Conservation (phyloP, 2,888 invertebrate genomes). For the Lissocephala sabroskyi region DNA sequence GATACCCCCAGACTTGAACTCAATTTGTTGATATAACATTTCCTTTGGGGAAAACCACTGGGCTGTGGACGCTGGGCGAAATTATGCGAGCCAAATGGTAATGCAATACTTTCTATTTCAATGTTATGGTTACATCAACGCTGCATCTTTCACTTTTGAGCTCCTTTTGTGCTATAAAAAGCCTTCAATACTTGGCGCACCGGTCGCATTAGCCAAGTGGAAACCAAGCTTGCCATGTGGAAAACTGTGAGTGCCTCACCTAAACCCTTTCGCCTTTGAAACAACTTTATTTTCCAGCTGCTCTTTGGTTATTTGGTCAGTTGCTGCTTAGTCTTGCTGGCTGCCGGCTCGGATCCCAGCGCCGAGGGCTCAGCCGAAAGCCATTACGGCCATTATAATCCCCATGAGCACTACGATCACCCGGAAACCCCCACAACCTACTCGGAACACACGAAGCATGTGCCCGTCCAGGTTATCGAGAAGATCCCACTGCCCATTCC, state of each 20-base stretch:
- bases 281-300: not conserved
- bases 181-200: not conserved
- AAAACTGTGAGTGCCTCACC: constrained; percentile 41
- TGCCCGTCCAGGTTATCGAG: constrained; percentile 81
- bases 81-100: constrained; percentile 50
- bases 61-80: no score
- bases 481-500: constrained; percentile 83
- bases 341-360: constrained; percentile 35
- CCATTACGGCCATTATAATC: constrained; percentile 25
- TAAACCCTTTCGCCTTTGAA: not conserved
- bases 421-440: constrained; percentile 73
- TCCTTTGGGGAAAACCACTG: constrained; percentile 36
- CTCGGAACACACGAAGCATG: constrained; percentile 80
- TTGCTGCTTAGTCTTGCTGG: constrained; percentile 18
- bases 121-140: constrained; percentile 59
- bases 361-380: constrained; percentile 23
- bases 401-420: constrained; percentile 30
- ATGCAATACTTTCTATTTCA: constrained; percentile 61
- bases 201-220: constrained; percentile 33
- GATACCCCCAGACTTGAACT: constrained; percentile 53
- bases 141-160: constrained; percentile 45
- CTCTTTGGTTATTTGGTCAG: constrained; percentile 27
- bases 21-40: constrained; percentile 52
- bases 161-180: not conserved
- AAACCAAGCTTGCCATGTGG: constrained; percentile 30